Base-by-base conservation (phyloP, 2,113 vertebrate genomes). In the Poicephalus gulielmi region DNA sequence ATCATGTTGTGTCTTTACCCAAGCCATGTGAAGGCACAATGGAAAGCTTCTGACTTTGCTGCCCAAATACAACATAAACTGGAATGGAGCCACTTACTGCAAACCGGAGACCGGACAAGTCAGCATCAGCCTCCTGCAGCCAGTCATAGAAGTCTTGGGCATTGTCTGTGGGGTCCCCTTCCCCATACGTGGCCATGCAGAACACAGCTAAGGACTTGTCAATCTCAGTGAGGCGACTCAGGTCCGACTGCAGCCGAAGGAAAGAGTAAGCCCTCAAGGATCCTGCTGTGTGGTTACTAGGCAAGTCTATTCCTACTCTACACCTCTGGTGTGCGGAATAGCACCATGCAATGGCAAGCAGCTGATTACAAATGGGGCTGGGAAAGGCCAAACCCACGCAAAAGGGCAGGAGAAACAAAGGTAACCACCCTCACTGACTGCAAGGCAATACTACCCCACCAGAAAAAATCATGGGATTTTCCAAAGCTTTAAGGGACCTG, bases 101-200 rank as follows among this genome's bases (percentile, higher is more conserved):
- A 52, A 95, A 99, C 20, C 98, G 99, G 47, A 99, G 97, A 37
- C 99, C 99, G 0, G 98, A 97, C 28, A 99, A 97, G 88, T 99
- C 97, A 7, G 97, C 76, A 0, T 99, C 98, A 0, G 98, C 97
- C 96, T 99, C 99, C 95, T 99, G 99, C 62, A 99, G 97, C 99
- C 99, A 99, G 95, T 99, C 99, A 0, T 99, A 99, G 97, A 99
- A 99, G 96, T 99, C 99, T 93, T 99, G 99, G 59, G 99, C 99
- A 0, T 99, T 99, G 92, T 99, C 99, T 0, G 99, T 99, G 33
- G 99, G 99, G 96, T 99, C 99, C 4, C 99, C 99, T 86, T 99
- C 99, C 0, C 99, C 99, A 0, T 99, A 99, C 0, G 99, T 99
- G 90, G 99, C 99, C 99, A 99, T 98, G 96, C 99, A 99, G 98